These are phyloP conservation scores for Shargacucullia verbasci DNA, from an alignment of 2,888 invertebrate genomes.

Conservation along the genomic window DNA sequence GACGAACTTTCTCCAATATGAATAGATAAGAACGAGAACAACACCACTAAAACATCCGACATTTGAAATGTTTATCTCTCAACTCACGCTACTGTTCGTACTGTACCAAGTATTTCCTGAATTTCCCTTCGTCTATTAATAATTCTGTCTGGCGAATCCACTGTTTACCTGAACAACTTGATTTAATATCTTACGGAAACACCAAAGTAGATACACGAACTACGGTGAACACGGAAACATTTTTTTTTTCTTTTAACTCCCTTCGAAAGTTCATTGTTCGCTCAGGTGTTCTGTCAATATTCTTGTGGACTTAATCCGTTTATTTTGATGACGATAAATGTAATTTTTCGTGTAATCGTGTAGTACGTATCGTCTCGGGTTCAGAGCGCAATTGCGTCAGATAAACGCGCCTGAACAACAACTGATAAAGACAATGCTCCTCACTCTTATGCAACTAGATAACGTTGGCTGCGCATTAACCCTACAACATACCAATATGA, in stretches of 20 bases:
- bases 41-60: slow-evolving; percentile 33
- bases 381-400: slow-evolving; percentile 68
- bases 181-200: slow-evolving; percentile 30
- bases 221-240: slow-evolving; percentile 13
- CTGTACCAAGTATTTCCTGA: slow-evolving; percentile 29
- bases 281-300: slow-evolving; percentile 29
- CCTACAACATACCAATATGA: slow-evolving; percentile 53
- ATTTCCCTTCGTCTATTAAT: slow-evolving; percentile 42
- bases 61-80: slow-evolving; percentile 39
- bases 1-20: slow-evolving; percentile 34
- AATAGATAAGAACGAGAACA: slow-evolving; percentile 26
- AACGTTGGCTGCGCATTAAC: slow-evolving; percentile 75
- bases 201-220: slow-evolving; percentile 19
- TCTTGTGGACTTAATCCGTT: slow-evolving; percentile 16
- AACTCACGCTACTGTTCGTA: slow-evolving; percentile 21
- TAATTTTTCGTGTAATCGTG: slow-evolving; percentile 27
- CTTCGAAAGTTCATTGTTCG: slow-evolving; percentile 1
- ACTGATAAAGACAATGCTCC: slow-evolving; percentile 80
- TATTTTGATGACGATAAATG: slow-evolving; percentile 20
- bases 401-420: slow-evolving; percentile 63
- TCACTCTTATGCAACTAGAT: slow-evolving; percentile 83
- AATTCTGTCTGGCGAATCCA: slow-evolving; percentile 24
- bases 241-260: slow-evolving; percentile 22
- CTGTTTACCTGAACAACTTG: slow-evolving; percentile 45
- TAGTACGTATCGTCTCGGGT: slow-evolving; percentile 38